These are phyloP conservation scores for Diadumene lineata DNA, from an alignment of 92 coral and sea anemone species.

Conservation along the genomic window DNA sequence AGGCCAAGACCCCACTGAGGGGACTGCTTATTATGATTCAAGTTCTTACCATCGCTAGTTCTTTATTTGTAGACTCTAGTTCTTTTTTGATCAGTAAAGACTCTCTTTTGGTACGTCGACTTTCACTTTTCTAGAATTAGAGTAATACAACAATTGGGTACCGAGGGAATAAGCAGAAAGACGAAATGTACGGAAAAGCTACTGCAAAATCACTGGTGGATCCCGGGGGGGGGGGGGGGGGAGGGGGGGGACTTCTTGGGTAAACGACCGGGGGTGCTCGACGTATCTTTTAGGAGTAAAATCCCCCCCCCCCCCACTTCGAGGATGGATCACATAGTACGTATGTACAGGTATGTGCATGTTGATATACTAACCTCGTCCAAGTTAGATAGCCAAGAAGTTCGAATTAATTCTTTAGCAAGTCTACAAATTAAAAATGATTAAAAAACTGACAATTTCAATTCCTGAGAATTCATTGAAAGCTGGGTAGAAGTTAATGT, in stretches of 20 bases:
- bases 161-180: not conserved
- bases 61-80: conserved; percentile 48
- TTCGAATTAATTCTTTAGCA: conserved; percentile 52
- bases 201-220: too few relatives aligned
- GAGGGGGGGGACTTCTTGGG: not conserved
- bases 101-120: conserved; percentile 35
- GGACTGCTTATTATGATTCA: not conserved
- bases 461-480: not conserved
- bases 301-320: too few relatives aligned
- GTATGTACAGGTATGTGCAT: too few relatives aligned
- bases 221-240: not conserved
- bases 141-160: not conserved
- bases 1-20: not conserved
- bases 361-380: conserved; percentile 62
- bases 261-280: not conserved
- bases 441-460: not conserved
- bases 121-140: conserved; percentile 59
- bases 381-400: conserved; percentile 53
- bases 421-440: conserved; percentile 19
- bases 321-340: too few relatives aligned
- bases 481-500: not conserved
- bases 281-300: not conserved
- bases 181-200: not conserved
- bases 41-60: conserved; percentile 48
- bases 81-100: conserved; percentile 34